These are phyloP conservation scores for Vidua macroura DNA, from an alignment of 2,113 vertebrate genomes.

Conservation along the genomic window DNA sequence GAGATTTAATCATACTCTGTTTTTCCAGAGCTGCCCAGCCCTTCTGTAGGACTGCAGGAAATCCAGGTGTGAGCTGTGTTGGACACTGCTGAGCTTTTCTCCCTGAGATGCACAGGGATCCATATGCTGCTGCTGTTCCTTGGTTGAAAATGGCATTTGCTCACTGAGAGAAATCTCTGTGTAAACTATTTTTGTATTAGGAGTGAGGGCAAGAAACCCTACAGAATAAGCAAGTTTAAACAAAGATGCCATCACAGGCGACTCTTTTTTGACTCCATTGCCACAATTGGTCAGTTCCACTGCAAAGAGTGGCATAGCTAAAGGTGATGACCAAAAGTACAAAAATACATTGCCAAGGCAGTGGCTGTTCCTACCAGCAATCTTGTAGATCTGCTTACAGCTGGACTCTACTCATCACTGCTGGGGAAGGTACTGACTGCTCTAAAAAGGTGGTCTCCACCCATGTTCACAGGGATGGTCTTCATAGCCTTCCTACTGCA, in stretches of 20 bases:
- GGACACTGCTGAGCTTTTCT: neutral
- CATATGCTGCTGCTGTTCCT: neutral
- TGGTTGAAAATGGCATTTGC: neutral
- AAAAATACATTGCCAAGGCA: neutral
- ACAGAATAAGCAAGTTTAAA: neutral
- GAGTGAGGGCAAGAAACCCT: neutral
- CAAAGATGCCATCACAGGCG: neutral
- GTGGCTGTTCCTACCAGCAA: slow-evolving; percentile 6
- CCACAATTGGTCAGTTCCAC: neutral
- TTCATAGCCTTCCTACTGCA: neutral
- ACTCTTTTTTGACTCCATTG: neutral
- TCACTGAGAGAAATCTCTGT: neutral
- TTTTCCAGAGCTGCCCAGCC: neutral
- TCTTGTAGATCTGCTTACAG: slow-evolving; percentile 35
- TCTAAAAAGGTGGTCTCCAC: neutral
- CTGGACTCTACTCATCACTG: neutral
- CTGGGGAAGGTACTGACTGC: slow-evolving; percentile 16
- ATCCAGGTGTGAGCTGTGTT: neutral
- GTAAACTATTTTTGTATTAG: neutral
- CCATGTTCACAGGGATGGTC: neutral
- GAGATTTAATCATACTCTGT: neutral
- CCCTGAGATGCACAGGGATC: neutral
- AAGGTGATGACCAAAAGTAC: neutral
- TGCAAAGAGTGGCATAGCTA: neutral
- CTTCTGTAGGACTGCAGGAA: neutral